phyloP scores from a whole-genome alignment of 2,888 invertebrate genomes.

The Lochmaea crataegi region DNA sequence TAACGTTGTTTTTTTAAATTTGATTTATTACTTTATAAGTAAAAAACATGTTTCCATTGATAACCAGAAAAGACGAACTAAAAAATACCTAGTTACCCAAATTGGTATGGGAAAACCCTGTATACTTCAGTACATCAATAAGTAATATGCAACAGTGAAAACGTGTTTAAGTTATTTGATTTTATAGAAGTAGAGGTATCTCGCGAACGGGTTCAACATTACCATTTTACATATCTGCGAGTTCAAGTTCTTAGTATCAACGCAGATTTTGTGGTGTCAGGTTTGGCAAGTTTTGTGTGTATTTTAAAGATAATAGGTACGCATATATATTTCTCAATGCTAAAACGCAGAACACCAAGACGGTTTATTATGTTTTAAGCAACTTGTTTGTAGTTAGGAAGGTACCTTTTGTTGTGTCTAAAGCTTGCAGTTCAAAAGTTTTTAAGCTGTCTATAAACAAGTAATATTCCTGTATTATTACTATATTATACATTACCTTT shows the following conservation, averaged over 20 bases:
- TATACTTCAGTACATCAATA: neutral
- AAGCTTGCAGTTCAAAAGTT: neutral
- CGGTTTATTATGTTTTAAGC: no score
- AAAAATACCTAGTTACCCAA: neutral
- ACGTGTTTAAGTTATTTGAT: slow-evolving; percentile 29
- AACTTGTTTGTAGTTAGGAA: no score
- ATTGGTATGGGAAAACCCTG: slow-evolving; percentile 7
- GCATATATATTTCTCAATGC: no score
- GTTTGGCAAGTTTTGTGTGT: neutral
- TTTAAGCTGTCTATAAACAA: neutral
- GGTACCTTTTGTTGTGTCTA: no score
- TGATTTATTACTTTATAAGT: neutral
- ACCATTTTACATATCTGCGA: neutral
- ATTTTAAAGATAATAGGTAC: neutral
- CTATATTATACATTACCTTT: neutral
- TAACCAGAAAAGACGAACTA: neutral
- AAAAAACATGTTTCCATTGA: neutral
- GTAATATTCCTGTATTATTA: neutral
- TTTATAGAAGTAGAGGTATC: neutral
- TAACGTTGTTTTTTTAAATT: no score
- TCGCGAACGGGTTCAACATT: slow-evolving; percentile 8
- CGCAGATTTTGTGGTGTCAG: neutral
- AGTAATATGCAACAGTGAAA: slow-evolving; percentile 5
- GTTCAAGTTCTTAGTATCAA: slow-evolving; percentile 1
- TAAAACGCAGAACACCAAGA: no score